phyloP scores from a whole-genome alignment of 2,113 vertebrate genomes.

The Cranoglanis bouderius region DNA sequence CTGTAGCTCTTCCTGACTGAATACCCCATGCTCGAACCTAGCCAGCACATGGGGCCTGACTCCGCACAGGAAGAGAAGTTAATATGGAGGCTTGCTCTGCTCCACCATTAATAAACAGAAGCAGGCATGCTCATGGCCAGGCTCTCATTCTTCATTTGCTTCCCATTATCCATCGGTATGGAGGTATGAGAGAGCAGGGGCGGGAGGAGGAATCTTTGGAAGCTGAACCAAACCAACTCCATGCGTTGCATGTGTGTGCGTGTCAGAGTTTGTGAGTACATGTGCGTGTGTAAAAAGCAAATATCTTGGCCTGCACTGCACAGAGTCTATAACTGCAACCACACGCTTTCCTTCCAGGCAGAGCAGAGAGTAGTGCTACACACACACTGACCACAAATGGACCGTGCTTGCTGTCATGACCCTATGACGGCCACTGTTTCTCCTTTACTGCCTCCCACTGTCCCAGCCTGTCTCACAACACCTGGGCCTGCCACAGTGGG shows the following conservation, averaged over 20 bases:
- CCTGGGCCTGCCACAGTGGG: slow-evolving; percentile 7
- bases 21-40: slow-evolving; percentile 47
- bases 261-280: slow-evolving; percentile 18
- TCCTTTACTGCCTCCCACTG: slow-evolving; percentile 48
- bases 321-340: slow-evolving; percentile 53
- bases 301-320: slow-evolving; percentile 33
- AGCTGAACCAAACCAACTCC: slow-evolving; percentile 33
- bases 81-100: slow-evolving; percentile 57
- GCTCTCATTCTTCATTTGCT: slow-evolving; percentile 53
- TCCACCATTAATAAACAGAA: slow-evolving; percentile 58
- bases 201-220: slow-evolving; percentile 20
- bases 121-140: slow-evolving; percentile 48
- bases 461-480: slow-evolving; percentile 43
- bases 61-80: slow-evolving; percentile 56
- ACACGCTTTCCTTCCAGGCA: slow-evolving; percentile 58
- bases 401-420: slow-evolving; percentile 3
- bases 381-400: slow-evolving; percentile 62
- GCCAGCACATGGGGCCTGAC: slow-evolving; percentile 20
- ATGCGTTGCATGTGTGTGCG: slow-evolving; percentile 13
- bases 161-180: slow-evolving; percentile 43
- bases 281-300: slow-evolving; percentile 33
- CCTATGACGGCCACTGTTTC: slow-evolving; percentile 39
- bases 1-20: slow-evolving; percentile 60
- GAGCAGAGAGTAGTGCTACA: slow-evolving; percentile 47
- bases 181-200: slow-evolving; percentile 28